Evolutionary conservation across 2,797 vertebrate species (phyloP).

Genomic region (Malacoctenus gilli): DNA sequence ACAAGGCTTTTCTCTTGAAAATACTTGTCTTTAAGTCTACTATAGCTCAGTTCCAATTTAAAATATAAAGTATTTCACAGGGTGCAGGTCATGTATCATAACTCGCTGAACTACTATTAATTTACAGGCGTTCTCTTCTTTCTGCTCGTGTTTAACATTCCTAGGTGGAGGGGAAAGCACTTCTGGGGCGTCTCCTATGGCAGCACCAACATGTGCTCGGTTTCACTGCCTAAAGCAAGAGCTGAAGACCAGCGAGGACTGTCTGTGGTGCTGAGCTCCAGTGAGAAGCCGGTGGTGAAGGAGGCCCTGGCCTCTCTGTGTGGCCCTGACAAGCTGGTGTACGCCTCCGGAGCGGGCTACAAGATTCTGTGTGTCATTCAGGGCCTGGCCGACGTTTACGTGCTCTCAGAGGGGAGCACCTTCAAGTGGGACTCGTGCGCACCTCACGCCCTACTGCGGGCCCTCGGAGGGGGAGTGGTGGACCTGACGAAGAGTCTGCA

Average conservation of each 20-base stretch:
- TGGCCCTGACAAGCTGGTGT: slow-evolving; percentile 71
- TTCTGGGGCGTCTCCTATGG: slow-evolving; percentile 84
- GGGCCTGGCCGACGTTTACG: slow-evolving; percentile 85
- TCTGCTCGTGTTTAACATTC: too few species aligned
- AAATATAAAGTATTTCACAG: too few species aligned
- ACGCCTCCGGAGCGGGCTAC: slow-evolving; percentile 88
- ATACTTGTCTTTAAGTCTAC: too few species aligned
- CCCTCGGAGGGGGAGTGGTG: slow-evolving; percentile 86
- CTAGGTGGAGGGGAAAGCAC: slow-evolving; percentile 81
- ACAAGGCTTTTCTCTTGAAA: too few species aligned
- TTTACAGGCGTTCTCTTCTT: too few species aligned
- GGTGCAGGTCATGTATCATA: too few species aligned
- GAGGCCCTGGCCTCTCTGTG: slow-evolving; percentile 75
- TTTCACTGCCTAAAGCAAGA: slow-evolving; percentile 38
- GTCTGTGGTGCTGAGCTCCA: slow-evolving; percentile 86
- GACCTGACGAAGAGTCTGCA: slow-evolving; percentile 79
- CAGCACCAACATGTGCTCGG: slow-evolving; percentile 76
- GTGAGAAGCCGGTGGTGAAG: slow-evolving; percentile 82
- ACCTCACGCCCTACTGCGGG: slow-evolving; percentile 85
- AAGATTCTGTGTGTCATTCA: slow-evolving; percentile 90
- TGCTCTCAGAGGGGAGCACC: slow-evolving; percentile 90
- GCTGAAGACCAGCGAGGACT: slow-evolving; percentile 26
- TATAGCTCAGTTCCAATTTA: too few species aligned
- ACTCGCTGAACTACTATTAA: too few species aligned
- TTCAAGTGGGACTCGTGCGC: slow-evolving; percentile 93